Percentiles rank a stretch among this genome's conserved stretches.
Conservation (phyloP, 1,140 invertebrate genomes). For the Penaeus vannamei region DNA sequence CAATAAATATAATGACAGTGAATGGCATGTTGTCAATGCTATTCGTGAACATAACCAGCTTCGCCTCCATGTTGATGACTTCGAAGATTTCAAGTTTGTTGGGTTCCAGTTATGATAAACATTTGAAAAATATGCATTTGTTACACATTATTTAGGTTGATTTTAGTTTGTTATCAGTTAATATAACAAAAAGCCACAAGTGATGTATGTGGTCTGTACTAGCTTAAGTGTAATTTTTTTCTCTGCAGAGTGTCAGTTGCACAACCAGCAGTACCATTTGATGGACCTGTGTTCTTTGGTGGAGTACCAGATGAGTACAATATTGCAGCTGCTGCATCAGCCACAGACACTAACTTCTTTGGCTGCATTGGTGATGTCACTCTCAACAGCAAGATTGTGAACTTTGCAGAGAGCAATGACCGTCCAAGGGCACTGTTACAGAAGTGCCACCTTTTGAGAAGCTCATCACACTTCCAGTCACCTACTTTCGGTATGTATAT, state of each 20-base stretch:
- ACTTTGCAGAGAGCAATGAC: slow-evolving; percentile 83
- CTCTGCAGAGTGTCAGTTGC: slow-evolving; percentile 33
- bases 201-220: no score
- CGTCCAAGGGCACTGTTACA: slow-evolving; percentile 79
- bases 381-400: slow-evolving; percentile 84
- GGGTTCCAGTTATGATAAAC: background rate
- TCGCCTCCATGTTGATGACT: slow-evolving; percentile 88
- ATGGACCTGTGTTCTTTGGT: slow-evolving; percentile 82
- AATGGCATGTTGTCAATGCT: slow-evolving; percentile 94
- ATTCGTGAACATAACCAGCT: slow-evolving; percentile 74
- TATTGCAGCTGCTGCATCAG: slow-evolving; percentile 71
- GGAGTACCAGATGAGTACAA: slow-evolving; percentile 80
- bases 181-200: no score
- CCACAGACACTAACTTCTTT: slow-evolving; percentile 76
- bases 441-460: slow-evolving; percentile 75
- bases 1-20: slow-evolving; percentile 85
- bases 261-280: slow-evolving; percentile 52
- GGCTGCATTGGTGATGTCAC: slow-evolving; percentile 92
- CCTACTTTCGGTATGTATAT: slow-evolving; percentile 52
- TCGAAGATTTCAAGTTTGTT: slow-evolving; percentile 78
- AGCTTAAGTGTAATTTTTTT: background rate
- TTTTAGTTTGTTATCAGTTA: no score
- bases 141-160: no score
- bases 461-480: slow-evolving; percentile 54
- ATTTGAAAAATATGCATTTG: slow-evolving; percentile 36